Evolutionary conservation across 2,797 vertebrate genomes (phyloP).

Genomic region (Peromyscus attwateri): DNA sequence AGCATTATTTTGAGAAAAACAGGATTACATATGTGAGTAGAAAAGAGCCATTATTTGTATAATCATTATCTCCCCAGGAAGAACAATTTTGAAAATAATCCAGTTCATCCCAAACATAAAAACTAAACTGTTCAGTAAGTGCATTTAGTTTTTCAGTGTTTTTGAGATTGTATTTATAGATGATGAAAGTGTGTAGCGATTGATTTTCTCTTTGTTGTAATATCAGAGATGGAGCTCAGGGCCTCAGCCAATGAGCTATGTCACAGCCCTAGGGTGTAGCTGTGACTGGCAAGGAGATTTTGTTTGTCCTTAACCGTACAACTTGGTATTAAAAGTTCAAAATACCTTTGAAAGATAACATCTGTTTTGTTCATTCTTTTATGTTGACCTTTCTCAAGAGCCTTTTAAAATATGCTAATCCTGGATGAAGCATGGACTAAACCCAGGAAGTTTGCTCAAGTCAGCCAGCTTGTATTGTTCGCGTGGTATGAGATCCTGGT

Average conservation of each 20-base stretch:
- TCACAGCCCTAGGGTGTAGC: not conserved
- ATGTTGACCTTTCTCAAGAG: conserved; percentile 52
- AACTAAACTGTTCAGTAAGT: conserved; percentile 38
- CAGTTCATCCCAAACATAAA: conserved; percentile 30
- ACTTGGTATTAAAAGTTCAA: conserved; percentile 56
- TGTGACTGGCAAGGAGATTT: not conserved
- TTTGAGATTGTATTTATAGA: conserved; percentile 54
- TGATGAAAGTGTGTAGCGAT: not conserved
- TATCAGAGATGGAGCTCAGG: not conserved
- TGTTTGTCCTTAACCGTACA: conserved; percentile 37
- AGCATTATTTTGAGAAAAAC: conserved; percentile 64
- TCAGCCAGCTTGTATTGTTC: not conserved
- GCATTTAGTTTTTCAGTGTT: conserved; percentile 31
- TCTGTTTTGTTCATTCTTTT: conserved; percentile 69
- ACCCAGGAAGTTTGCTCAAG: not conserved
- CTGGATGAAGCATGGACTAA: not conserved
- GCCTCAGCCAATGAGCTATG: not conserved
- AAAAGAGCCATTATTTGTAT: conserved; percentile 58
- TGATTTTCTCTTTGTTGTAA: not conserved
- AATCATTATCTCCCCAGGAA: conserved; percentile 44
- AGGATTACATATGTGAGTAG: conserved; percentile 2
- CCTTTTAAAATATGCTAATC: conserved; percentile 43
- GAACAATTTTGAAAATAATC: conserved; percentile 62
- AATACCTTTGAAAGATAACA: conserved; percentile 63
- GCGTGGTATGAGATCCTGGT: not conserved